Evolutionary conservation across 2,113 vertebrate species (phyloP).

Genomic region (Phycodurus eques): DNA sequence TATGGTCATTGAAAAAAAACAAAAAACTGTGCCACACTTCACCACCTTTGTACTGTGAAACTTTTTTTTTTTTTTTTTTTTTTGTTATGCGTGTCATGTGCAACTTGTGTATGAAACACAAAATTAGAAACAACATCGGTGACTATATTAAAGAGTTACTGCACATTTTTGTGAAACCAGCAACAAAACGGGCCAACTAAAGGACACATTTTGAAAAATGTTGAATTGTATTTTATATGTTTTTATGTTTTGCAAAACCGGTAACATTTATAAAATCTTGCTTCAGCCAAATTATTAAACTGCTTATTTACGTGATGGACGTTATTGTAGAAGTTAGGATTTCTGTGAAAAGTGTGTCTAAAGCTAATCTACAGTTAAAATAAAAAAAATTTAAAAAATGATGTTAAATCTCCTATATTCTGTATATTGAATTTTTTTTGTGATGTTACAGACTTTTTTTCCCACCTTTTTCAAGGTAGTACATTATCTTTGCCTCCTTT

Average conservation of each 20-base stretch:
- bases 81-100: constrained; percentile 63
- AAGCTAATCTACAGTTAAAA: neutral
- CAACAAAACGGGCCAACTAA: constrained; percentile 56
- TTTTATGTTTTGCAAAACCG: constrained; percentile 72
- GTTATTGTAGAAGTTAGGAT: neutral
- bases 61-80: constrained; percentile 57
- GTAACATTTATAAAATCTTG: constrained; percentile 48
- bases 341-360: neutral
- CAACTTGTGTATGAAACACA: constrained; percentile 50
- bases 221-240: constrained; percentile 78
- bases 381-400: too few relatives aligned
- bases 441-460: neutral
- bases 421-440: constrained; percentile 27
- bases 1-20: constrained; percentile 11
- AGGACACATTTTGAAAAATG: constrained; percentile 45
- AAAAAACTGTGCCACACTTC: constrained; percentile 76
- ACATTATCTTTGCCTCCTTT: constrained; percentile 26
- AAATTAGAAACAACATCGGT: constrained; percentile 53
- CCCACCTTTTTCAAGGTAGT: constrained; percentile 15
- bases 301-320: neutral
- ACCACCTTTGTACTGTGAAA: constrained; percentile 71
- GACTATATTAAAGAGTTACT: constrained; percentile 20
- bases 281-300: constrained; percentile 15
- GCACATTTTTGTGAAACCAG: constrained; percentile 55
- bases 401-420: constrained; percentile 16